phyloP scores from a whole-genome alignment of 2,113 vertebrate species.

The Leptobrachium ailaonicum region DNA sequence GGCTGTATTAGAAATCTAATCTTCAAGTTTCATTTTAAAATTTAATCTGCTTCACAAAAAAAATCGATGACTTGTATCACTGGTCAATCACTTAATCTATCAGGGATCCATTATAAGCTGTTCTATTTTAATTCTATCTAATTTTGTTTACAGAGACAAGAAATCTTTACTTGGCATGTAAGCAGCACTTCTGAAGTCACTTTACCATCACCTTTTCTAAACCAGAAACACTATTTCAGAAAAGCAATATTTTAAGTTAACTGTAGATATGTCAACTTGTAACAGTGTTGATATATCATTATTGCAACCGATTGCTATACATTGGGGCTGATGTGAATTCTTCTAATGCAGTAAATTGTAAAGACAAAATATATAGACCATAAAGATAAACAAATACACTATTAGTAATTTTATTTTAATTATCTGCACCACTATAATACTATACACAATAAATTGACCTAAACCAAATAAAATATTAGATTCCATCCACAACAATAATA shows the following conservation, averaged over 20 bases:
- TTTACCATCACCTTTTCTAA: slow-evolving; percentile 57
- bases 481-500: too few relatives aligned
- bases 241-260: slow-evolving; percentile 51
- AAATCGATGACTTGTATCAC: slow-evolving; percentile 5
- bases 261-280: not conserved
- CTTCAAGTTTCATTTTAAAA: not conserved
- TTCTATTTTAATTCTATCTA: not conserved
- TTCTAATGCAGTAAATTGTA: not conserved
- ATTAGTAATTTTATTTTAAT: too few relatives aligned
- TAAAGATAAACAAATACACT: too few relatives aligned
- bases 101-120: not conserved
- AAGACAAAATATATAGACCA: too few relatives aligned
- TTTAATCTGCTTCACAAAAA: not conserved
- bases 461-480: too few relatives aligned
- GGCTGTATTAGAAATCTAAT: too few relatives aligned
- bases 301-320: not conserved
- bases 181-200: slow-evolving; percentile 39
- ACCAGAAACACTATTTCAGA: slow-evolving; percentile 29
- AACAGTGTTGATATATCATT: slow-evolving; percentile 45
- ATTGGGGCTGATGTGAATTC: not conserved
- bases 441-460: too few relatives aligned
- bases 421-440: too few relatives aligned
- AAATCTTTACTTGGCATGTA: slow-evolving; percentile 54
- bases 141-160: slow-evolving; percentile 17
- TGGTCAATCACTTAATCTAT: slow-evolving; percentile 5